These are phyloP conservation scores for Oxycera nigricornis DNA, from an alignment of 2,888 invertebrate genomes.

Conservation along the genomic window DNA sequence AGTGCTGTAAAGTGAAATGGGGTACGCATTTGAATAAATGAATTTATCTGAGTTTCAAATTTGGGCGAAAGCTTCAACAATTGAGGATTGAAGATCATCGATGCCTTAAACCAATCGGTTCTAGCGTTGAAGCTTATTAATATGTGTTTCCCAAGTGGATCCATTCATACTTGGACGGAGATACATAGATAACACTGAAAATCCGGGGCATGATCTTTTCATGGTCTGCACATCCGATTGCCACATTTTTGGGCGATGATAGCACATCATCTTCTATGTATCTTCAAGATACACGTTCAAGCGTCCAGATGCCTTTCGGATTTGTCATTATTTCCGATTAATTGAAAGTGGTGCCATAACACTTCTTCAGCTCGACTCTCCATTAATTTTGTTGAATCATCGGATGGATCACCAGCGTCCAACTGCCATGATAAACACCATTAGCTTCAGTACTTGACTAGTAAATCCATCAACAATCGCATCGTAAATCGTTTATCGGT, in stretches of 20 bases:
- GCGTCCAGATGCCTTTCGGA: slow-evolving; percentile 6
- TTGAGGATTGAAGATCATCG: too few relatives aligned
- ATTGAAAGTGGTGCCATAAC: not conserved
- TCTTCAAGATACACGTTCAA: not conserved
- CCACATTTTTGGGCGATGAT: not conserved
- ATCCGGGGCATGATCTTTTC: too few relatives aligned
- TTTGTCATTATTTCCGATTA: slow-evolving; percentile 21
- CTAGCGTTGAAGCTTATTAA: too few relatives aligned
- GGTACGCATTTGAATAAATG: too few relatives aligned
- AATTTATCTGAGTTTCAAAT: too few relatives aligned
- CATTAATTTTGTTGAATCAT: not conserved
- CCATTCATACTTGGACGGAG: too few relatives aligned
- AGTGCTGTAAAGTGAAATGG: too few relatives aligned
- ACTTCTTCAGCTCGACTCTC: not conserved
- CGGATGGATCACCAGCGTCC: not conserved
- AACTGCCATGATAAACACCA: not conserved
- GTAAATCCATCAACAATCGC: not conserved
- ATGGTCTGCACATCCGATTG: not conserved
- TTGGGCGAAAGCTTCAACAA: too few relatives aligned
- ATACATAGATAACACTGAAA: too few relatives aligned
- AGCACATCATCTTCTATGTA: not conserved
- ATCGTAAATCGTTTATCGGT: not conserved
- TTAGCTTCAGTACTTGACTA: not conserved
- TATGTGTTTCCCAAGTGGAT: too few relatives aligned
- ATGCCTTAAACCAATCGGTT: too few relatives aligned